phyloP scores from a whole-genome alignment of 2,888 invertebrate species.

The Suillia variegata region DNA sequence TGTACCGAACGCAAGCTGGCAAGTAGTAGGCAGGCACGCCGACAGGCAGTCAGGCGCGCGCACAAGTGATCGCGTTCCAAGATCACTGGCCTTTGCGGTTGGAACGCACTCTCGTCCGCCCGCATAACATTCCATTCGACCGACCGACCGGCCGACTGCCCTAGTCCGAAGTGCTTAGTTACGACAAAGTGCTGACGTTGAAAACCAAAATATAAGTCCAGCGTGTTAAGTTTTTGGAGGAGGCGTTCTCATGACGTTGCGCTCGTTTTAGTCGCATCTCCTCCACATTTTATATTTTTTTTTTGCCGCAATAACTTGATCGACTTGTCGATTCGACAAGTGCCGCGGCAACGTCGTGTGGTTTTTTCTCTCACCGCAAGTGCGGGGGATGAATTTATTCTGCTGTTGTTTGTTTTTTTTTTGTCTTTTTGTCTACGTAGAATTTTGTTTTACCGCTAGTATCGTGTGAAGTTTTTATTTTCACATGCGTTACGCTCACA shows the following conservation, averaged over 20 bases:
- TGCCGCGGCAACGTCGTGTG: neutral
- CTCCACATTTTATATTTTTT: constrained; percentile 10
- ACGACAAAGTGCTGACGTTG: no score
- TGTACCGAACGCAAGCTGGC: neutral
- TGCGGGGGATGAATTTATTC: constrained; percentile 46
- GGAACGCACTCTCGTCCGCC: constrained; percentile 6
- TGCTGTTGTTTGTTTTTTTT: constrained; percentile 23
- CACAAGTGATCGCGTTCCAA: neutral
- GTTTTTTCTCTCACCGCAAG: constrained; percentile 17
- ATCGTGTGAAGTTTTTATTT: no score
- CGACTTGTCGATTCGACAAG: no score
- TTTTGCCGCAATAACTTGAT: no score
- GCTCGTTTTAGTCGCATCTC: neutral
- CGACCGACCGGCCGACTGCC: constrained; percentile 12
- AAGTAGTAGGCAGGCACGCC: no score
- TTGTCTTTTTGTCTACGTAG: no score
- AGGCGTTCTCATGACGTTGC: constrained; percentile 8
- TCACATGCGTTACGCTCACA: no score
- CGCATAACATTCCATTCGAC: constrained; percentile 14
- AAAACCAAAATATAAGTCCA: neutral
- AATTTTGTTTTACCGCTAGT: no score
- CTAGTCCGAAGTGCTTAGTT: no score
- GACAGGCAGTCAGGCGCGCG: constrained; percentile 1
- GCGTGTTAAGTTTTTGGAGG: neutral
- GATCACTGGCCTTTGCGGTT: constrained; percentile 8